Evolutionary conservation across 2,113 vertebrate species (phyloP), one percentile per base, ranked within the genome.

Genomic region (Oncorhynchus clarkii): DNA sequence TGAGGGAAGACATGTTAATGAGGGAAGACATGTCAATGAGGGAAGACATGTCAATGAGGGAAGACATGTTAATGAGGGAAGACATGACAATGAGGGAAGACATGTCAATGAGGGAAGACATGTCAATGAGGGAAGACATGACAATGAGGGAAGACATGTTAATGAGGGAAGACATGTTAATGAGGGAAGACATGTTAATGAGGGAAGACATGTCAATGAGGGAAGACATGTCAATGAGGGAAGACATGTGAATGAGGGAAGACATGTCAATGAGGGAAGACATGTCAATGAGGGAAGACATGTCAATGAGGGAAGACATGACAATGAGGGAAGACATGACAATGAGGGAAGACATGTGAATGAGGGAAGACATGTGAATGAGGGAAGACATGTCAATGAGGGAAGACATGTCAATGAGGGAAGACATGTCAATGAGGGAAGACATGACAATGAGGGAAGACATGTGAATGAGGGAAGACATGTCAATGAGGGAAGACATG

Each of bases 361-460:
- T 29, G 27, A 29, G 27, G 27, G 3, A 80, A 85, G 78, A 91
- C 87, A 84, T 29, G 27, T 0, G 3, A 29, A 29, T 29, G 27
- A 29, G 93, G 92, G 92, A 29, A 29, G 3, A 29, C 27, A 29
- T 29, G 27, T 4, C 27, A 29, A 29, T 29, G 27, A 29, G 27
- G 27, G 3, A 80, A 85, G 78, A 91, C 86, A 84, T 29, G 27
- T 4, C 27, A 29, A 29, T 29, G 27, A 29, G 93, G 92, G 92
- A 29, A 29, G 27, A 29, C 27, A 29, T 4, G 27, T 0, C 27
- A 29, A 29, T 29, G 27, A 29, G 27, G 27, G 3, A 80, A 85
- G 78, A 91, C 87, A 84, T 27, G 27, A 0, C 27, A 3, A 3
- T 27, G 27, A 27, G 93, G 92, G 92, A 27, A 27, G 27, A 27